Percentiles rank a stretch among this genome's conserved stretches.
These are phyloP conservation scores for Harmothoe impar DNA, from an alignment of 2,888 invertebrate genomes.

Conservation along the genomic window DNA sequence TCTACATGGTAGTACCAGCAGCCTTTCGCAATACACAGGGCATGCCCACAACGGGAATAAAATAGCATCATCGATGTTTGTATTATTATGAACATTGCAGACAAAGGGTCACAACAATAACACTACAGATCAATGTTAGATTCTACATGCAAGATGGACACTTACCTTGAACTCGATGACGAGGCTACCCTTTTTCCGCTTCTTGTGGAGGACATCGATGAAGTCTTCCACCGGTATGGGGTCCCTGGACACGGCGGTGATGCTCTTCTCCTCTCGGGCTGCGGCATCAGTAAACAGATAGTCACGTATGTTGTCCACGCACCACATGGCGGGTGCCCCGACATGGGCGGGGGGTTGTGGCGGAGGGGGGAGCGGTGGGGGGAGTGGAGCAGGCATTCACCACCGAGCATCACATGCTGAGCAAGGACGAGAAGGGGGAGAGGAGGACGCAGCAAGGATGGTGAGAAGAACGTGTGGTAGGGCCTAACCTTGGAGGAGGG, in stretches of 20 bases:
- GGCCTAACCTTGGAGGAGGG: too few species aligned
- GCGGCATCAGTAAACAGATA: slow-evolving; percentile 59
- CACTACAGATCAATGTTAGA: background rate
- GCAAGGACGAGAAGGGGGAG: slow-evolving; percentile 24
- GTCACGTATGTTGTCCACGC: slow-evolving; percentile 62
- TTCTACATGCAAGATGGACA: background rate
- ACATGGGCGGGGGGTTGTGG: slow-evolving; percentile 50
- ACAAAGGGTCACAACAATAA: background rate
- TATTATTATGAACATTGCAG: background rate
- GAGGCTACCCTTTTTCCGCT: slow-evolving; percentile 60
- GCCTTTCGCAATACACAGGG: too few species aligned
- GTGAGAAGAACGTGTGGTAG: background rate
- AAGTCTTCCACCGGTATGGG: slow-evolving; percentile 65
- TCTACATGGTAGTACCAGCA: too few species aligned
- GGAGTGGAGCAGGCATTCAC: slow-evolving; percentile 59
- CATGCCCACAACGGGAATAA: too few species aligned
- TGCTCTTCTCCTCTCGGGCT: slow-evolving; percentile 65
- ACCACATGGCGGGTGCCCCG: slow-evolving; percentile 62
- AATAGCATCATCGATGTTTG: background rate
- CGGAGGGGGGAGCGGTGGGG: slow-evolving; percentile 33
- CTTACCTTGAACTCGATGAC: slow-evolving; percentile 65
- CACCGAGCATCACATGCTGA: slow-evolving; percentile 41
- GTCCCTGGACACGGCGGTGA: slow-evolving; percentile 60
- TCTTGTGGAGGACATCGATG: slow-evolving; percentile 64
- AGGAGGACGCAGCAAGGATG: background rate